Conservation (phyloP, 2,797 vertebrate species). For the Gadopsis marmoratus region DNA sequence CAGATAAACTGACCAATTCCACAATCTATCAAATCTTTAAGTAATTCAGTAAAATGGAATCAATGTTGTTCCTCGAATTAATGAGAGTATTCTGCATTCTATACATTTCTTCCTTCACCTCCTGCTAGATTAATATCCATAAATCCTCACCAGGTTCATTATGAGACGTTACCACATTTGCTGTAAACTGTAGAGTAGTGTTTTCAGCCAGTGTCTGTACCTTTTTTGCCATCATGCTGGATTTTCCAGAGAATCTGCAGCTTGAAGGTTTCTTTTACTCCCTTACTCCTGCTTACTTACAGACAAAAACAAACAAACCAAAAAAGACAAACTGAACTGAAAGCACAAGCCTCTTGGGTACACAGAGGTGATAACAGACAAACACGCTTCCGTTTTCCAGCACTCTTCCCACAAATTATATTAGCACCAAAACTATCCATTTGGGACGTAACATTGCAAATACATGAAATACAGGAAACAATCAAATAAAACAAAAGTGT, state of each 20-base stretch:
- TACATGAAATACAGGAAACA: not conserved
- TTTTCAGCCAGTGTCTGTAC: not conserved
- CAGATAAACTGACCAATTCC: not conserved
- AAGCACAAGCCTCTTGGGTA: not conserved
- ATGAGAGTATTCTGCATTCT: not conserved
- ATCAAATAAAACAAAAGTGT: not conserved
- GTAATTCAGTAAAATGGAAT: not conserved
- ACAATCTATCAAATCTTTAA: not conserved
- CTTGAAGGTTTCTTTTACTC: not conserved
- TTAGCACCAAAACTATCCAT: not conserved
- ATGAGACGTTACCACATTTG: not conserved
- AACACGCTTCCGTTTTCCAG: not conserved
- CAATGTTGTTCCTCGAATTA: not conserved
- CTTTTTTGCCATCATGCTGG: not conserved
- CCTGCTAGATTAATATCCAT: constrained; percentile 31
- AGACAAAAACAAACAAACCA: not conserved
- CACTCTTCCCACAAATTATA: not conserved
- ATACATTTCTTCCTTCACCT: not conserved
- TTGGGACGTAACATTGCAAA: not conserved
- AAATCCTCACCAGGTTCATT: constrained; percentile 13
- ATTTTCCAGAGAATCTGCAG: not conserved
- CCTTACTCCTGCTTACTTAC: not conserved
- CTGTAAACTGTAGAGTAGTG: not conserved
- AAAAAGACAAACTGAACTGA: not conserved
- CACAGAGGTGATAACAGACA: not conserved